phyloP scores from a whole-genome alignment of 2,797 vertebrate species.

The Craterocephalus amniculus region DNA sequence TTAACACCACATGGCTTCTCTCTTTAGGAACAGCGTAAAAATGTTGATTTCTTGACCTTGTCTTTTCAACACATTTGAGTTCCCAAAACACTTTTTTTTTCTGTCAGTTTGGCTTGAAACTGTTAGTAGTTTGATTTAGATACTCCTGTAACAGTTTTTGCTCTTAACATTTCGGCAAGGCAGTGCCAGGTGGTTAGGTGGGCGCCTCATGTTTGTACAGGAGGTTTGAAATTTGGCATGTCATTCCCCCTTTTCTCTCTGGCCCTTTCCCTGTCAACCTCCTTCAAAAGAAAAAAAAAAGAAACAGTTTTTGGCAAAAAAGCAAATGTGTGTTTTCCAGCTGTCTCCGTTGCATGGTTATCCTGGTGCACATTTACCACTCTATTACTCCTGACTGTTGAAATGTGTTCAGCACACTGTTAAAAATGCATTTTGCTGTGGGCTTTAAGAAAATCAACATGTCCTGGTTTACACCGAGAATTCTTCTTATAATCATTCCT shows the following conservation, averaged over 20 bases:
- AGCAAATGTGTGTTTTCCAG: constrained; percentile 5
- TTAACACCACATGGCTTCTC: not conserved
- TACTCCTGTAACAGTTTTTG: not conserved
- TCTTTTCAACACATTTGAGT: not conserved
- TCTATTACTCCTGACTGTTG: not conserved
- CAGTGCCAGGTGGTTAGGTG: not conserved
- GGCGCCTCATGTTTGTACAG: no score
- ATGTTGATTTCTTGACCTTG: not conserved
- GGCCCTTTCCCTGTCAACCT: not conserved
- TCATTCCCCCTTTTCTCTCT: not conserved
- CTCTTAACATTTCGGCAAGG: not conserved
- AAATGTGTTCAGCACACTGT: not conserved
- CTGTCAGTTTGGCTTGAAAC: not conserved
- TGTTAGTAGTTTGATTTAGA: not conserved
- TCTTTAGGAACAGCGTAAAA: not conserved
- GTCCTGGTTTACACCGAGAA: not conserved
- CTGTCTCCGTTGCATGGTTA: not conserved
- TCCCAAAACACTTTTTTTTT: not conserved
- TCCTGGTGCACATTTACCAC: constrained; percentile 6
- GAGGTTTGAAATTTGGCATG: not conserved
- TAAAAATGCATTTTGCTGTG: not conserved
- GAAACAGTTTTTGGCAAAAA: constrained; percentile 7
- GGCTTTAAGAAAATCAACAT: not conserved
- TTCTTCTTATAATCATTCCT: not conserved
- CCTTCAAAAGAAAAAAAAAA: not conserved